Base-by-base conservation (phyloP, 1,140 invertebrate genomes). In the Drosophila trapezifrons region DNA sequence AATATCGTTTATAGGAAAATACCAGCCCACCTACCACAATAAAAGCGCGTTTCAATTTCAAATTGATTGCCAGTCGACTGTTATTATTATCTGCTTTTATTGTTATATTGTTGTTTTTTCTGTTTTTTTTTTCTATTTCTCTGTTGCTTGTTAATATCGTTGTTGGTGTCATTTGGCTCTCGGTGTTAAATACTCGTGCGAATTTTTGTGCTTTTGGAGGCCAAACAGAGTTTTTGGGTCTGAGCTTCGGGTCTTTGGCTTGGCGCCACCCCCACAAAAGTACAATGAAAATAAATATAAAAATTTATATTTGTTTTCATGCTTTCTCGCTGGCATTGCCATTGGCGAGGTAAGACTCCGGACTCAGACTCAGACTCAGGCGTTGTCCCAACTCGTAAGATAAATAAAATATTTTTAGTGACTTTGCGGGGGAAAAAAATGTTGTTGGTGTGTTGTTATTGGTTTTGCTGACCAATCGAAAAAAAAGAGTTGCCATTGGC, bases 21-120 rank as follows among this genome's bases (percentile, higher is more conserved):
- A 79, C 66, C 70, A 78, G 29, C 62, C 65, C 58, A 64, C 67
- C 82, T 60, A 62, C 47, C 63, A 56, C 72, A 84, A 77, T 87
- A 77, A 79, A 85, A 87, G 80, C 66, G 72, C 76, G 83, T 83
- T 87, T 87, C 83, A 87, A 87, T 87, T 87, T 87, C 83, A 87
- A 87, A 87, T 87, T 87, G 84, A 89, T 87, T 87, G 84, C 76
- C 83, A 76, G 79, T 70, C 72, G 71, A 60, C 70, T 87, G 76
- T 83, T 86, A 86, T 85, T 85, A 82, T 85, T 84, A 73, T 81
- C 60, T 77, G 80, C 56, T 74, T 74, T 80, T 54, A 52, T 78
- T 78, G 51, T 71, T 69, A 71, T 75, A 83, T 79, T 54, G 27
- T 38, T 71, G 29, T 59, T 29, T 13, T 55, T 40, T 18, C 15